Evolutionary conservation across 2,797 vertebrate genomes (phyloP), one percentile per base, ranked within the genome.

Genomic region (Nasua narica): DNA sequence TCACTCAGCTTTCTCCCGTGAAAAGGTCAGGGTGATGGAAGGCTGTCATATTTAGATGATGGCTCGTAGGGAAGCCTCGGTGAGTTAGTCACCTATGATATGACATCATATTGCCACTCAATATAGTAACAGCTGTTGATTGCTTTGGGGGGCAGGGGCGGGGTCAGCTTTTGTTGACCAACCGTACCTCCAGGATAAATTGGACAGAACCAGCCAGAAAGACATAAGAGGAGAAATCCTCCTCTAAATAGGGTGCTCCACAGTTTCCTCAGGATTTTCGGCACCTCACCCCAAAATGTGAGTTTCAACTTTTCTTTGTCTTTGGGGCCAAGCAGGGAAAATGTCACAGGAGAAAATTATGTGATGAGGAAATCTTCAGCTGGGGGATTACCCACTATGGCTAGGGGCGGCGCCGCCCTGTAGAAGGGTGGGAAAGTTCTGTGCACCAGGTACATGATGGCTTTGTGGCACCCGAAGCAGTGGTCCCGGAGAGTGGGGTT

Each of bases 11-110:
- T 74, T 92, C 96, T 95, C 21, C 77, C 1, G 0, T 74, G 29
- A 10, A 91, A 98, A 99, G 98, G 98, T 98, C 98, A 98, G 95
- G 98, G 98, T 99, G 99, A 99, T 98, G 98, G 97, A 97, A 98
- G 94, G 87, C 96, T 98, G 93, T 98, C 98, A 98, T 98, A 98
- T 98, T 98, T 99, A 98, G 98, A 98, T 98, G 98, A 99, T 99
- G 98, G 98, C 98, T 98, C 98, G 98, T 62, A 98, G 96, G 83
- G 98, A 98, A 98, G 98, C 97, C 74, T 97, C n/a, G 82, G 95
- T 97, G 82, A 94, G 98, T 98, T 98, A 99, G 99, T 99, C 99
- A 99, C 98, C 98, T 98, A 98, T 98, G 97, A 96, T 92, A 94
- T 99, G 98, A 99, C 98, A 97, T 99, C 98, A 97, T 98, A 98